Evolutionary conservation across 2,113 vertebrate species (phyloP).

Genomic region (Indri indri): DNA sequence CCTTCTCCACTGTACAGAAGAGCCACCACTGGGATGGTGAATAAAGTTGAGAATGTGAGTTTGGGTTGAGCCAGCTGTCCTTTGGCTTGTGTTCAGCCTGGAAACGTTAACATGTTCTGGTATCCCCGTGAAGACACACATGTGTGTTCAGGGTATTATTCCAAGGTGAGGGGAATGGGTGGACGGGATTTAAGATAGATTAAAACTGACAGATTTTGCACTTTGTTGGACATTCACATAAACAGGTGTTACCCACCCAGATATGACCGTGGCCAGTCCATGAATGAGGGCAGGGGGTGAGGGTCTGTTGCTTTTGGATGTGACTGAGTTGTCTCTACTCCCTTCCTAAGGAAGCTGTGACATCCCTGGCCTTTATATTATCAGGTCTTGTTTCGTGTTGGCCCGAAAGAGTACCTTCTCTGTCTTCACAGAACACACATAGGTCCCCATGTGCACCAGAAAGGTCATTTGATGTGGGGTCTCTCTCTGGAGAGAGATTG

Average conservation of each 20-base stretch:
- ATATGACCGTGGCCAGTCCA: not conserved
- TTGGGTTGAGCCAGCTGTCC: not conserved
- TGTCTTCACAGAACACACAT: not conserved
- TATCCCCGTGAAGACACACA: not conserved
- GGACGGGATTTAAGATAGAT: not conserved
- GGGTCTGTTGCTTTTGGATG: not conserved
- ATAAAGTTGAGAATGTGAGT: constrained; percentile 64
- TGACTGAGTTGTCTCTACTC: not conserved
- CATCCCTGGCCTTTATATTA: not conserved
- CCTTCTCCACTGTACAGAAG: constrained; percentile 12
- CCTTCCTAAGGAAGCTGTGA: not conserved
- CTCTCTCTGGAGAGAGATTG: not conserved
- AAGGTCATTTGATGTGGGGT: not conserved
- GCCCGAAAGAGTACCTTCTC: not conserved
- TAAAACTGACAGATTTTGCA: not conserved
- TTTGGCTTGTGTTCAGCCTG: not conserved
- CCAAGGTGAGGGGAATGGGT: not conserved
- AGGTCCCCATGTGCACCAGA: not conserved
- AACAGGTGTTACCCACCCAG: not conserved
- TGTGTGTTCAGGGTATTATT: not conserved
- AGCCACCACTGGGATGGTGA: not conserved
- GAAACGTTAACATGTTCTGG: not conserved
- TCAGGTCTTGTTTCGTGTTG: not conserved
- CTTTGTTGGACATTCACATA: not conserved
- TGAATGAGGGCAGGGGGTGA: not conserved